phyloP scores from a whole-genome alignment of 2,888 invertebrate genomes.

The Poecilus cupreus region DNA sequence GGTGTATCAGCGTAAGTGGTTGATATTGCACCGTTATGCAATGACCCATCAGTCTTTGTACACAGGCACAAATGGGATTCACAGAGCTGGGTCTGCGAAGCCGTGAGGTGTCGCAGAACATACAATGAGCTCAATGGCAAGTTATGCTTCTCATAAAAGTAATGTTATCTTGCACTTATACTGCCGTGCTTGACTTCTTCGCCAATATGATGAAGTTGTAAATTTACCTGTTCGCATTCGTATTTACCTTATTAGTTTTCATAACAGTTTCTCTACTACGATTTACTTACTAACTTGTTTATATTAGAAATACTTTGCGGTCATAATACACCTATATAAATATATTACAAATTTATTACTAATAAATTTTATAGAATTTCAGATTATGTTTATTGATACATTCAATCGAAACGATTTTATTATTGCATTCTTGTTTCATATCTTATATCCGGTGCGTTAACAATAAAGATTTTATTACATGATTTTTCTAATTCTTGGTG shows the following conservation, averaged over 20 bases:
- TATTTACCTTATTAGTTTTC: neutral
- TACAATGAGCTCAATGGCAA: neutral
- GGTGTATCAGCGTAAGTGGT: slow-evolving; percentile 40
- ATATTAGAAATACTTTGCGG: too few relatives aligned
- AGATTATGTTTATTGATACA: too few relatives aligned
- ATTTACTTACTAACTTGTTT: too few relatives aligned
- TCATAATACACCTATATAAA: too few relatives aligned
- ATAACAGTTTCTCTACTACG: neutral
- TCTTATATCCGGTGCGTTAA: too few relatives aligned
- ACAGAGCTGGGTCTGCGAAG: neutral
- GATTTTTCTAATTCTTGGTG: too few relatives aligned
- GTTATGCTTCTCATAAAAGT: neutral
- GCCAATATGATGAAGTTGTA: neutral
- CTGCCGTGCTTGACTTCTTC: neutral
- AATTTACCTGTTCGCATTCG: neutral
- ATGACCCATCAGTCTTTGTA: slow-evolving; percentile 25
- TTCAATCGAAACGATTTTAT: too few relatives aligned
- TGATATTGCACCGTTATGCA: slow-evolving; percentile 42
- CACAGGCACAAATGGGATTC: neutral
- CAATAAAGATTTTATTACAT: too few relatives aligned
- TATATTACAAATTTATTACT: too few relatives aligned
- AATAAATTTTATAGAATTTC: too few relatives aligned
- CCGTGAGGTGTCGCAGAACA: neutral
- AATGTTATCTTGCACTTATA: neutral
- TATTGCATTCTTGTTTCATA: too few relatives aligned